Evolutionary conservation across 2,888 invertebrate species (phyloP).

Genomic region (Drosophila demipolita): DNA sequence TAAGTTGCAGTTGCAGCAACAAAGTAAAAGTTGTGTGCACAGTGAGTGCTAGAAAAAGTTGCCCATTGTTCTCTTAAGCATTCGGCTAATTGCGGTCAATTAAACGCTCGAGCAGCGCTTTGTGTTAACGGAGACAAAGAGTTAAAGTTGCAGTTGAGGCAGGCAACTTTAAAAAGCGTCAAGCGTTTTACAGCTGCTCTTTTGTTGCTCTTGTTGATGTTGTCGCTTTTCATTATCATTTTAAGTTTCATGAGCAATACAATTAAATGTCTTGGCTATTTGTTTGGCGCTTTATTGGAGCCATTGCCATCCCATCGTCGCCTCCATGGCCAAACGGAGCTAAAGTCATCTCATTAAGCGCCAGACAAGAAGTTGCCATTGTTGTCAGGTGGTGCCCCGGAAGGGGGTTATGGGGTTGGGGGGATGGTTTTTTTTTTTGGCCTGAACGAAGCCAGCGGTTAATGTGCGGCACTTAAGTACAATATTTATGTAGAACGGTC

Average conservation of each 20-base stretch:
- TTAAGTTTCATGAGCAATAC: slow-evolving; percentile 63
- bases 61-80: slow-evolving; percentile 50
- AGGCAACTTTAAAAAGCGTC: slow-evolving; percentile 31
- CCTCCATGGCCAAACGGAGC: background rate
- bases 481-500: slow-evolving; percentile 60
- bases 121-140: slow-evolving; percentile 24
- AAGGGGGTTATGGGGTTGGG: too few species aligned
- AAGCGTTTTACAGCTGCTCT: slow-evolving; percentile 23
- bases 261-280: slow-evolving; percentile 73
- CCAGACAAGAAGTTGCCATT: slow-evolving; percentile 46
- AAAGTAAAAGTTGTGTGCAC: slow-evolving; percentile 3
- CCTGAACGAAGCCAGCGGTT: slow-evolving; percentile 50
- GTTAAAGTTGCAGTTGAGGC: slow-evolving; percentile 31
- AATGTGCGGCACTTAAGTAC: slow-evolving; percentile 64
- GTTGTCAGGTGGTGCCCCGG: slow-evolving; percentile 5
- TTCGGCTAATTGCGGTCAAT: slow-evolving; percentile 70
- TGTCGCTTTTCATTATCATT: slow-evolving; percentile 46
- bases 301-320: background rate
- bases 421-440: slow-evolving; percentile 1
- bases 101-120: slow-evolving; percentile 57
- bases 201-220: slow-evolving; percentile 13
- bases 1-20: slow-evolving; percentile 6
- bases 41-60: slow-evolving; percentile 29
- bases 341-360: slow-evolving; percentile 47
- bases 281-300: slow-evolving; percentile 78